Evolutionary conservation across 2,113 vertebrate genomes (phyloP), one percentile per base, ranked within the genome.

Genomic region (Glareola pratincola): DNA sequence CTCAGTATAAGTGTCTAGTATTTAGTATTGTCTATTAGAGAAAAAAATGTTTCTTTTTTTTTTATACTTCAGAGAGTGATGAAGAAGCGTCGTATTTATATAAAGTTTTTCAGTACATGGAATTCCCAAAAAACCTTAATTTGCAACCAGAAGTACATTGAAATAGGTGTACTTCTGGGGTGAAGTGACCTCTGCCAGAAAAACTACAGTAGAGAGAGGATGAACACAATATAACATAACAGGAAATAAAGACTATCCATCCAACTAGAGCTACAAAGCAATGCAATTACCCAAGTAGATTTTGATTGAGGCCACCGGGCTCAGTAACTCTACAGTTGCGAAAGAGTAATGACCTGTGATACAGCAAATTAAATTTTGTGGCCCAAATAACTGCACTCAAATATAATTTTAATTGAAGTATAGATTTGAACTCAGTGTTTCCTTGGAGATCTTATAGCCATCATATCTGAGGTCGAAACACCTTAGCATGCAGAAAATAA

Each of bases 321-420:
- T 69, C 8, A 10, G 45, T 48, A 69, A 57, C 7, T 62, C 21
- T 34, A 20, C 16, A 32, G 24, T 80, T 69, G 66, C 60, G 39
- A 86, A 62, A 66, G 24, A 79, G 9, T 62, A 69, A 79, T 87
- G 51, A 43, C 29, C 7, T 45, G 8, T 79, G 66, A 75, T 68
- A 85, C 27, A 90, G 18, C 7, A 93, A 90, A 94, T 95, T 73
- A 85, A 51, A 69, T 92, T 82, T 85, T 43, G 76, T 78, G 76
- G 39, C 59, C 29, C 32, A 4, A 77, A 84, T 91, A 90, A 76
- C 62, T 90, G 22, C n/a, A 30, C 9, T 81, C 37, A 81, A 92
- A 88, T 71, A 67, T 5, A 51, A 74, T 89, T 96, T 78, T 91
- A 91, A 84, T 94, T 90, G 29, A 81, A 57, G 21, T 85, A 63